phyloP scores from a whole-genome alignment of 2,113 vertebrate genomes.

The Tyto alba region DNA sequence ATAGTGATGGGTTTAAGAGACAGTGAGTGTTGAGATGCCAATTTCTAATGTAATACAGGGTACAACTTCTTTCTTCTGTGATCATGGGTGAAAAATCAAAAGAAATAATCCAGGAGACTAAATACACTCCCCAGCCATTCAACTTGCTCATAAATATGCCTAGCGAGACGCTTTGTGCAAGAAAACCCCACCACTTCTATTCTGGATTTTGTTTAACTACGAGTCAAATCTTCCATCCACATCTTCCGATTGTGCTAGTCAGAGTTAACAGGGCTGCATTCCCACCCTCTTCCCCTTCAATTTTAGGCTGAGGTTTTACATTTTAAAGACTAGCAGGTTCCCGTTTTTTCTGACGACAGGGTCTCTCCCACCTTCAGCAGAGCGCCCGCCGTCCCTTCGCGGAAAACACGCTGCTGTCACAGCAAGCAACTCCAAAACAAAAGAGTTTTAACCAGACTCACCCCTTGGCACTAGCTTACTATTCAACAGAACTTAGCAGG shows the following conservation, averaged over 20 bases:
- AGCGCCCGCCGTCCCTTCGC: background rate
- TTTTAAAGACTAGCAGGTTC: background rate
- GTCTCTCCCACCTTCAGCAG: background rate
- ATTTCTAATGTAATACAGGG: background rate
- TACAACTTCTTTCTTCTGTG: background rate
- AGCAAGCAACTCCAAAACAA: background rate
- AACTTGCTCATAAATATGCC: conserved; percentile 6
- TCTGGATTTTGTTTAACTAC: background rate
- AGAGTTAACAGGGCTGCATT: background rate
- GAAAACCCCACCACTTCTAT: background rate
- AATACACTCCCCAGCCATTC: conserved; percentile 5
- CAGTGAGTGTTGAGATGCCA: background rate
- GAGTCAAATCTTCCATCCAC: background rate
- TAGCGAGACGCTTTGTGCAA: background rate
- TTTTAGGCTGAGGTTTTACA: background rate
- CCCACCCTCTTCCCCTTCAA: background rate
- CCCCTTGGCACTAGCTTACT: background rate
- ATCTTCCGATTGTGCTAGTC: accelerated
- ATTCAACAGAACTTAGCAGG: background rate
- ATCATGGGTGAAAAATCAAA: conserved; percentile 21
- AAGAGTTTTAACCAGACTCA: background rate
- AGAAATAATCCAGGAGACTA: conserved; percentile 27
- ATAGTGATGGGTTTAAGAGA: background rate
- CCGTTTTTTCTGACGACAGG: background rate
- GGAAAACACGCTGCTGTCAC: background rate